These are phyloP conservation scores for Alloscopus bannaensis DNA, from an alignment of 2,888 invertebrate species.

Conservation along the genomic window DNA sequence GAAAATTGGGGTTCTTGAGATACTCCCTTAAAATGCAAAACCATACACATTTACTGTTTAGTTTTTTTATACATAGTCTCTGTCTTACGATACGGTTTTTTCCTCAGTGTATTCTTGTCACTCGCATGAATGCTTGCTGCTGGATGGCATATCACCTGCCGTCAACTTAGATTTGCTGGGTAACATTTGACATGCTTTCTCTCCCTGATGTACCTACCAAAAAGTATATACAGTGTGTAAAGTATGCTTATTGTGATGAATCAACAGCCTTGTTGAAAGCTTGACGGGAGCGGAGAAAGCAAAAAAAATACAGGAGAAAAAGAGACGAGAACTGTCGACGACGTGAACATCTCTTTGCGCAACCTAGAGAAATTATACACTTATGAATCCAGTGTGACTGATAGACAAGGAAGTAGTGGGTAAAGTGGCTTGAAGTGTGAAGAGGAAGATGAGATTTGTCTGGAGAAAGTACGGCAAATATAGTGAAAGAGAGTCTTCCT, in stretches of 20 bases:
- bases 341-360: no score
- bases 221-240: no score
- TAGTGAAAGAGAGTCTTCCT: constrained; percentile 33
- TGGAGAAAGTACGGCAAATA: constrained; percentile 44
- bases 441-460: constrained; percentile 55
- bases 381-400: constrained; percentile 12
- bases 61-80: no score
- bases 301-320: constrained; percentile 12
- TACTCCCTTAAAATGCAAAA: constrained; percentile 21
- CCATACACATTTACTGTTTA: constrained; percentile 18
- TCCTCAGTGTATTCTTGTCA: constrained; percentile 21
- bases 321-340: no score
- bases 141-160: constrained; percentile 1
- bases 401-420: constrained; percentile 25
- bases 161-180: neutral
- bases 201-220: neutral
- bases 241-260: neutral
- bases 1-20: neutral
- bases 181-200: neutral
- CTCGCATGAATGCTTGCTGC: constrained; percentile 11
- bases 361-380: constrained; percentile 16
- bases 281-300: constrained; percentile 34
- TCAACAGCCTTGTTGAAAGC: constrained; percentile 19
- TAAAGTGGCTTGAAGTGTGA: constrained; percentile 22
- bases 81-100: no score